Evolutionary conservation across 2,797 vertebrate genomes (phyloP).

Genomic region (Delichon dasypus): DNA sequence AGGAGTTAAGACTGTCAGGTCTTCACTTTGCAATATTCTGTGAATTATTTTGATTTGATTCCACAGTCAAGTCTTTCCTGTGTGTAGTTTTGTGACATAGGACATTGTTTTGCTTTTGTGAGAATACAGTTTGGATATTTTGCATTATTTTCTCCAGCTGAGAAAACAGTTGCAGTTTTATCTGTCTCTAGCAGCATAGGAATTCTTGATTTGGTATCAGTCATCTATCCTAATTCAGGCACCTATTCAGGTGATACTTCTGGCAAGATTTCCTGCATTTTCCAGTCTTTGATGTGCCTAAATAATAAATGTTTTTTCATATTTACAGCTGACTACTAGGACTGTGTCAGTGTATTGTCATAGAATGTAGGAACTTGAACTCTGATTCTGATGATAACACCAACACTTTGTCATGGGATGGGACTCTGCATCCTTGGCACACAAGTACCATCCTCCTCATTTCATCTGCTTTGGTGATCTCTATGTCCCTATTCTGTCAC

Average conservation of each 20-base stretch:
- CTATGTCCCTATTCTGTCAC: background rate
- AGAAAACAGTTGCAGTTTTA: background rate
- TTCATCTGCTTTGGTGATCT: background rate
- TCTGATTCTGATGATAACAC: background rate
- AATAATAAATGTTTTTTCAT: background rate
- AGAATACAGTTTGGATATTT: background rate
- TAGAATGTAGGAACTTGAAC: background rate
- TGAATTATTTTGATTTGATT: background rate
- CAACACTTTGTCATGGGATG: rapidly evolving
- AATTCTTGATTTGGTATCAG: background rate
- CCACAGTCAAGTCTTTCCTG: background rate
- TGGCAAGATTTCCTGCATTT: background rate
- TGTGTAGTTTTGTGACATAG: background rate
- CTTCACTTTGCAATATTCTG: background rate
- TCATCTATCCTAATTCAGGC: background rate
- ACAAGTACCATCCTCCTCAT: background rate
- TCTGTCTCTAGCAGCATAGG: background rate
- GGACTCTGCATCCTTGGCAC: background rate
- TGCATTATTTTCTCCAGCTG: background rate
- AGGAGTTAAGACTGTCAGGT: background rate
- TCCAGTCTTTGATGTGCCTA: background rate
- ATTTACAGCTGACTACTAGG: background rate
- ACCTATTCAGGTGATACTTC: background rate
- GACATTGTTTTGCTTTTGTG: background rate
- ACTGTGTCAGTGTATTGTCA: background rate